Percentiles rank a stretch among this genome's conserved stretches.
These are phyloP conservation scores for Chloroceryle amazona DNA, from an alignment of 2,797 vertebrate genomes.

Conservation along the genomic window DNA sequence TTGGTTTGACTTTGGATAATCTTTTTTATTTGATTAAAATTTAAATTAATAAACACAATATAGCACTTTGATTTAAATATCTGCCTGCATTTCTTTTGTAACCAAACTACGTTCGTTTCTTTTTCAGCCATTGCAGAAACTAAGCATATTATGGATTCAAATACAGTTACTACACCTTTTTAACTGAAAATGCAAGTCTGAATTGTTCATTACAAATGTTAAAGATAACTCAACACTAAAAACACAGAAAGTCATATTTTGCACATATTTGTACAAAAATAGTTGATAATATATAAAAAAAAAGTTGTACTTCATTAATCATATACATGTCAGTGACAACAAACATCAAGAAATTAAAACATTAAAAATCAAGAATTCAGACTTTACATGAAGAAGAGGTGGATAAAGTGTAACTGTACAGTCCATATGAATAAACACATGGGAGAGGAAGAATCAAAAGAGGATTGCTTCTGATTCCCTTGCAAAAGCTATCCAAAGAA, in stretches of 20 bases:
- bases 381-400: background rate
- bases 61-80: background rate
- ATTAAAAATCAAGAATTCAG: background rate
- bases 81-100: background rate
- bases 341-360: background rate
- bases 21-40: background rate
- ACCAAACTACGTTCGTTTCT: background rate
- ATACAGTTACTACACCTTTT: background rate
- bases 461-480: background rate
- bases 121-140: background rate
- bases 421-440: background rate
- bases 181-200: background rate
- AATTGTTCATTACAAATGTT: background rate
- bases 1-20: background rate
- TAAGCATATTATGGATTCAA: background rate
- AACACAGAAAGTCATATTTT: background rate
- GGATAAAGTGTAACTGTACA: background rate
- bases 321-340: background rate
- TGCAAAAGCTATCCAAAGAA: background rate
- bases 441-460: background rate
- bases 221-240: background rate
- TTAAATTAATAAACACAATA: background rate
- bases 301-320: background rate
- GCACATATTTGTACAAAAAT: background rate
- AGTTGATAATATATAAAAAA: background rate